phyloP scores from a whole-genome alignment of 1,140 invertebrate genomes.

The Orussus abietinus region DNA sequence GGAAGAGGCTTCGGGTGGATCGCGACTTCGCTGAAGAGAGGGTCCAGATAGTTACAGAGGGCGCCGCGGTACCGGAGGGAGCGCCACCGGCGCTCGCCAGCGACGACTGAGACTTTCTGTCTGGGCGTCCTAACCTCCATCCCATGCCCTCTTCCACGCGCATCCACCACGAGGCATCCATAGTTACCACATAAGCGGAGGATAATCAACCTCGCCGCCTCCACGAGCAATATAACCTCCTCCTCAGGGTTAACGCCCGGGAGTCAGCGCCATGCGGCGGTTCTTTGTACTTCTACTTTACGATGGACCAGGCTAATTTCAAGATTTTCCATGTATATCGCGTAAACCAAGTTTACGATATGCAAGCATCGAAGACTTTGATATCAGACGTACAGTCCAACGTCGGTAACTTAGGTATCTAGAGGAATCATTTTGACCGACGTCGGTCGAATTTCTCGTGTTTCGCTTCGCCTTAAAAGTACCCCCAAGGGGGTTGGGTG shows the following conservation, averaged over 20 bases:
- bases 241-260: neutral
- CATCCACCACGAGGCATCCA: conserved; percentile 19
- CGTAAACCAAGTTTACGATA: no score
- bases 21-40: no score
- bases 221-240: neutral
- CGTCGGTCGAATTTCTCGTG: conserved; percentile 12
- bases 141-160: conserved; percentile 27
- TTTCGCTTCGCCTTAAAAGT: conserved; percentile 1
- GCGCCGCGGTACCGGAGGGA: conserved; percentile 12
- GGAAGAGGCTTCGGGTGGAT: no score
- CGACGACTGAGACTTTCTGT: conserved; percentile 39
- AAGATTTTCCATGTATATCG: no score
- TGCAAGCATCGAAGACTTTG: no score
- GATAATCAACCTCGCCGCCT: neutral
- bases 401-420: conserved; percentile 1
- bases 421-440: conserved; percentile 14
- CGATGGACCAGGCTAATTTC: no score
- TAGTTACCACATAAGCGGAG: neutral
- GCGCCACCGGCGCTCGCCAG: conserved; percentile 30
- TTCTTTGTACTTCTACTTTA: neutral
- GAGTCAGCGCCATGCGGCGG: neutral
- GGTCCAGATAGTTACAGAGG: no score
- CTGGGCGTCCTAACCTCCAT: neutral
- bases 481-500: conserved; percentile 16
- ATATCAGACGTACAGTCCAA: no score